Evolutionary conservation across 2,797 vertebrate genomes (phyloP).

Genomic region (Myotis vivesi): DNA sequence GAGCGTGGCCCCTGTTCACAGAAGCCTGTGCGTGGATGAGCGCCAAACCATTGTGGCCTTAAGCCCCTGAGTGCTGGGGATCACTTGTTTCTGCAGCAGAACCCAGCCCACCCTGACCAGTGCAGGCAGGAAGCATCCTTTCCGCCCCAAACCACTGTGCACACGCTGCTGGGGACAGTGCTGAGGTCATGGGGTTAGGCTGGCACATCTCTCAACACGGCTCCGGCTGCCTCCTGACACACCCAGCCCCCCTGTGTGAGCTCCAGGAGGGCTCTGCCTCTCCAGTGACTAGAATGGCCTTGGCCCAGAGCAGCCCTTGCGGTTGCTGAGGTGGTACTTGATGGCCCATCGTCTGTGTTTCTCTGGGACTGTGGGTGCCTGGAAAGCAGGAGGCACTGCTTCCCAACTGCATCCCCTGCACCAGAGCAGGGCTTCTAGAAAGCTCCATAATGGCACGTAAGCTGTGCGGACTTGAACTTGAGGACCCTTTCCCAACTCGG

Average conservation of each 20-base stretch:
- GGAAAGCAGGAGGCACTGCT: rapidly evolving
- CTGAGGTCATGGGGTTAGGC: neutral
- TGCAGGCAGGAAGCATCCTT: neutral
- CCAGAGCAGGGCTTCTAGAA: neutral
- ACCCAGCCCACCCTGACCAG: neutral
- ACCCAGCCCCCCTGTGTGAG: neutral
- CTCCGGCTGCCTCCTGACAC: neutral
- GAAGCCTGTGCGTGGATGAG: neutral
- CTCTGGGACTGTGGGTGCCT: rapidly evolving
- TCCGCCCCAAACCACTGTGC: neutral
- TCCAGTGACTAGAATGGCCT: neutral
- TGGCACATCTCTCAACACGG: neutral
- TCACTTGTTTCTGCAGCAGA: neutral
- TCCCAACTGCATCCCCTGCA: rapidly evolving
- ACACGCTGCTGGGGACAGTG: neutral
- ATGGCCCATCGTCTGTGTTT: rapidly evolving
- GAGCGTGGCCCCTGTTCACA: rapidly evolving
- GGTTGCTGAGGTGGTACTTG: rapidly evolving
- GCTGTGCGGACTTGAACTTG: neutral
- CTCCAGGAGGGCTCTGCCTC: rapidly evolving
- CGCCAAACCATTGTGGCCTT: rapidly evolving
- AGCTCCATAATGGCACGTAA: neutral
- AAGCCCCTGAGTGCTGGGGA: neutral
- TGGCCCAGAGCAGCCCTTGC: neutral
- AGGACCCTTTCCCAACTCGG: neutral